phyloP scores from a whole-genome alignment of 2,888 invertebrate species.

The Balanococcus diminutus region DNA sequence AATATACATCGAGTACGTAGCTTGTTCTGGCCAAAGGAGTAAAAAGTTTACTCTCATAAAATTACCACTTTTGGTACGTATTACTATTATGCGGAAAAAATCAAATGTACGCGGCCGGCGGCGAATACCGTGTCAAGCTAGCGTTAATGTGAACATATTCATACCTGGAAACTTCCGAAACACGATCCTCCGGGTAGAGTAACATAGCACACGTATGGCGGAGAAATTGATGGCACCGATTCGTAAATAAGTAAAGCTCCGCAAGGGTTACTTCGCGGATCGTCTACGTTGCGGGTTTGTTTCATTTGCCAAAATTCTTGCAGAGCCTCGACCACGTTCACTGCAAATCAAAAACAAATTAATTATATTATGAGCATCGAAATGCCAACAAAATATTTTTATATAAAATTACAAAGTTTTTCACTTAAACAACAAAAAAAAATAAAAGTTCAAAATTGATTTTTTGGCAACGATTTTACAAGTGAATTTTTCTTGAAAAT shows the following conservation, averaged over 20 bases:
- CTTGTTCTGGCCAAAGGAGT: not conserved
- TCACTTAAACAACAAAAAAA: too few species aligned
- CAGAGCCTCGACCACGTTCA: slow-evolving; percentile 93
- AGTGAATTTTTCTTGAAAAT: too few species aligned
- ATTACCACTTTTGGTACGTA: slow-evolving; percentile 29
- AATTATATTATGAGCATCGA: too few species aligned
- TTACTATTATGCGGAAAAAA: slow-evolving; percentile 18
- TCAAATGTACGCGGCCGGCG: not conserved
- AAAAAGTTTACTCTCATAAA: slow-evolving; percentile 12
- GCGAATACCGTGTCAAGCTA: slow-evolving; percentile 23
- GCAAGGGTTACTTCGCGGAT: slow-evolving; percentile 69
- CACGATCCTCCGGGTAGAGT: slow-evolving; percentile 94
- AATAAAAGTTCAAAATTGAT: too few species aligned
- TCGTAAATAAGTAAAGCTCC: slow-evolving; percentile 94
- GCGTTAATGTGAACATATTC: slow-evolving; percentile 44
- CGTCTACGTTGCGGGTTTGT: slow-evolving; percentile 78
- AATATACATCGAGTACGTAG: not conserved
- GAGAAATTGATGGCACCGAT: slow-evolving; percentile 87
- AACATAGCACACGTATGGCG: slow-evolving; percentile 93
- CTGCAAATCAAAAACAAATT: too few species aligned
- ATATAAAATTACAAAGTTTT: too few species aligned
- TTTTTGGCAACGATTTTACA: too few species aligned
- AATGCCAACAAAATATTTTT: too few species aligned
- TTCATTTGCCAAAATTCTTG: slow-evolving; percentile 99
- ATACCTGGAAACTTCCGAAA: slow-evolving; percentile 92